Percentiles rank a stretch among this genome's conserved stretches.
phyloP scores from a whole-genome alignment of 2,888 invertebrate genomes.

The Epirrhoe alternata region DNA sequence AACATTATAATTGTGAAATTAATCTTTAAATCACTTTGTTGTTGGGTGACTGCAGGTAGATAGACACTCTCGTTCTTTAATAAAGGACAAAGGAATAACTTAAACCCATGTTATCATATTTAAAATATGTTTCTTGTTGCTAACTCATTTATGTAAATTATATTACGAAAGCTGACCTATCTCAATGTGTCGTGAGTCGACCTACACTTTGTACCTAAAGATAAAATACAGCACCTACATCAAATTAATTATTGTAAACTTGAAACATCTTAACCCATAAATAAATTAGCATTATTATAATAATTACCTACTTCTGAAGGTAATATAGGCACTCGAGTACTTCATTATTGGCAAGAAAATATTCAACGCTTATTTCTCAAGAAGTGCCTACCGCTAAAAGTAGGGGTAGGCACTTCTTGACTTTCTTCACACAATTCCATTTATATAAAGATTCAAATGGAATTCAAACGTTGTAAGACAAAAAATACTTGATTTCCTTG shows the following conservation, averaged over 20 bases:
- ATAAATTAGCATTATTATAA: background rate
- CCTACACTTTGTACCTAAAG: slow-evolving; percentile 1
- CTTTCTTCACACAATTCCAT: no score
- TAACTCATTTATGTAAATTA: background rate
- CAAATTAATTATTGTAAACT: background rate
- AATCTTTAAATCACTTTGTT: background rate
- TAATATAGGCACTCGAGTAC: background rate
- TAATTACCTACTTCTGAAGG: background rate
- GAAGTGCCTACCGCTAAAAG: no score
- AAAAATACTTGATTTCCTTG: no score
- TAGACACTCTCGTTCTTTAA: background rate
- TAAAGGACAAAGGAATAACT: background rate
- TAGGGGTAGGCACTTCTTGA: no score
- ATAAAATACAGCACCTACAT: background rate
- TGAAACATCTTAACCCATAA: background rate
- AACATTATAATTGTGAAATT: background rate
- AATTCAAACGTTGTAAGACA: no score
- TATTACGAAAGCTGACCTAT: slow-evolving; percentile 6
- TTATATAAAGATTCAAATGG: no score
- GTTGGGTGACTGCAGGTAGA: background rate
- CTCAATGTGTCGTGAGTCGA: slow-evolving; percentile 7
- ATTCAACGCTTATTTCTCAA: no score
- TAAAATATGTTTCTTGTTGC: slow-evolving; percentile 5
- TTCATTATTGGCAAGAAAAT: no score
- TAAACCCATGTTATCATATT: slow-evolving; percentile 1